Base-by-base conservation (phyloP, 2,113 vertebrate genomes). In the Nasalis larvatus region DNA sequence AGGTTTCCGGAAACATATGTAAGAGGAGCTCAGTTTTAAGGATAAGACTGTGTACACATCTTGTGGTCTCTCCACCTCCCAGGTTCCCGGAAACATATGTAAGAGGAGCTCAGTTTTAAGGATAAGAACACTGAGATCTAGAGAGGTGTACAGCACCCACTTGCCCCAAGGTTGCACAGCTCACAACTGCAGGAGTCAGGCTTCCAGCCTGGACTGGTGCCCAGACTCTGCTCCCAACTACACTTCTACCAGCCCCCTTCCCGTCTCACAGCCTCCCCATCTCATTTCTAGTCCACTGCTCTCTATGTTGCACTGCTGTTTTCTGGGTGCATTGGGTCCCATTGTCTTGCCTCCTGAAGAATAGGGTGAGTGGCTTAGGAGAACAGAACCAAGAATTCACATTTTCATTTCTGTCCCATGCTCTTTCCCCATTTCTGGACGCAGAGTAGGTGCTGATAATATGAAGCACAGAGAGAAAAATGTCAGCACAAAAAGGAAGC, bases 401-500 rank as follows among this genome's bases (percentile, higher is more conserved):
- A 35, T 86, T n/a, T 86, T 84, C 69, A 1, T 52, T 13, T 56
- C 47, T 92, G 32, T 91, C 42, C 86, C 45, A 20, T 81, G 71
- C 68, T 52, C 56, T 56, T 86, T 89, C 32, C 82, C 80, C 82
- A 73, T 80, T 81, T 92, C 80, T 77, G 88, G 73, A 73, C 83
- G 56, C n/a, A 68, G 69, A 63, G 47, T 84, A 89, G 80, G 84
- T 81, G 80, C 92, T 94, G 76, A 76, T 21, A 40, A n/a, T 37
- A 14, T 37, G 60, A 93, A 89, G 78, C 71, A 89, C n/a, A 82
- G 35, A 93, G 74, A 92, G 40, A 20, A 92, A 94, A 96, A 92
- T 88, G 77, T 86, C 66, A 94, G 89, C 68, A 82, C 14, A 4
- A 73, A 96, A 87, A 85, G 81, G 78, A 69, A 89, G 93, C 93